A percentile compares a stretch with the other conserved stretches of the same genome.
phyloP scores from a whole-genome alignment of 2,888 invertebrate species.

The Nemurella pictetii region DNA sequence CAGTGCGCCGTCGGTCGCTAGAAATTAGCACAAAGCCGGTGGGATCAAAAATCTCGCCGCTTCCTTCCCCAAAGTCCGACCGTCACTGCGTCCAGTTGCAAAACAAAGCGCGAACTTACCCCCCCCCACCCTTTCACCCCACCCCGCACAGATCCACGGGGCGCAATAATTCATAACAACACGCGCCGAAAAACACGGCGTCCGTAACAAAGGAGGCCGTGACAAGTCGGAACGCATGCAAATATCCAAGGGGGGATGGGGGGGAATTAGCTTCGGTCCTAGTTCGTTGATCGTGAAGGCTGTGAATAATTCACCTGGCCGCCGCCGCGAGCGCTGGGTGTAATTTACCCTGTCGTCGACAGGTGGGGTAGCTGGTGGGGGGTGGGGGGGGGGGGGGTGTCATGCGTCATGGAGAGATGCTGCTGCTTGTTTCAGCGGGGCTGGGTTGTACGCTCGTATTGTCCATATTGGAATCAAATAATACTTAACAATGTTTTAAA shows the following conservation, averaged over 20 bases:
- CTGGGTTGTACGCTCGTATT: too few species aligned
- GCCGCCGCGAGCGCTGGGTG: background rate
- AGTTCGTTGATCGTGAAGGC: background rate
- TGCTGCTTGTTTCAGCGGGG: too few species aligned
- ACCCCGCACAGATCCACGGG: background rate
- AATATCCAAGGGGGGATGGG: background rate
- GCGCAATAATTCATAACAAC: background rate
- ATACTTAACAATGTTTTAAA: too few species aligned
- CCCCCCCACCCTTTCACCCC: too few species aligned
- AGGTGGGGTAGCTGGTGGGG: background rate
- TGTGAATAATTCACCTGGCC: background rate
- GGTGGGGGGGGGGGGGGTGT: background rate
- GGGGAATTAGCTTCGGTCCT: background rate
- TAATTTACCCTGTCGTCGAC: background rate
- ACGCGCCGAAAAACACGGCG: background rate
- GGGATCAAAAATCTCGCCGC: too few species aligned
- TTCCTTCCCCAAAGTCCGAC: too few species aligned
- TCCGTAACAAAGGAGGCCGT: background rate
- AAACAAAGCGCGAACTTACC: too few species aligned
- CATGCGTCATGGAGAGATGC: too few species aligned
- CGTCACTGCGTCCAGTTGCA: too few species aligned
- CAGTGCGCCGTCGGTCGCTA: too few species aligned
- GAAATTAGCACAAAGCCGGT: too few species aligned
- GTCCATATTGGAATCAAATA: too few species aligned
- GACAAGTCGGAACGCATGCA: background rate